Conservation (phyloP, 2,113 vertebrate species). For the Dipodomys stephensi region DNA sequence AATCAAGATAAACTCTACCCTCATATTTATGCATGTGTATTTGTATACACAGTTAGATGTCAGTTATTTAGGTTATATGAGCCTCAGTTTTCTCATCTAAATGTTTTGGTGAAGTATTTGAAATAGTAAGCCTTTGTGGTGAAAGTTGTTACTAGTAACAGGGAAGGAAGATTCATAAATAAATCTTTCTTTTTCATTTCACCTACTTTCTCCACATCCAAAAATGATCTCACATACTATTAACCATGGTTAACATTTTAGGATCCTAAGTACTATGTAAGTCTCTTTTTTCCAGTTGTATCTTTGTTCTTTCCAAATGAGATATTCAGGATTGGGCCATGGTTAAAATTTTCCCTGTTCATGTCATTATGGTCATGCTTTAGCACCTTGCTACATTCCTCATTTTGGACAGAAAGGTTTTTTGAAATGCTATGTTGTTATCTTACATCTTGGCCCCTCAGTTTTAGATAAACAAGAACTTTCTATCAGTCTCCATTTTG, state of each 20-base stretch:
- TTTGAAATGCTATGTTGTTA: conserved; percentile 51
- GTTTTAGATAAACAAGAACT: conserved; percentile 64
- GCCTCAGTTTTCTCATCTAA: background rate
- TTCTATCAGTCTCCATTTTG: conserved; percentile 13
- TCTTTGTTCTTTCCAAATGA: background rate
- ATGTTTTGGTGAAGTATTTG: background rate
- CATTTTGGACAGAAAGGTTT: conserved; percentile 20
- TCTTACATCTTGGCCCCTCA: background rate
- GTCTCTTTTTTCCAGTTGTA: background rate
- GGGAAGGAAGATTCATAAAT: background rate
- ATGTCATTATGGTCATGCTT: background rate
- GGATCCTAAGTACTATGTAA: background rate
- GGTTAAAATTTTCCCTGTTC: background rate
- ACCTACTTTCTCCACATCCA: conserved; percentile 3
- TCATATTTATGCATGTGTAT: background rate
- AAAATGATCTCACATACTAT: background rate
- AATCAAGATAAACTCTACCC: background rate
- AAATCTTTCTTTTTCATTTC: background rate
- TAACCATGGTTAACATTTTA: background rate
- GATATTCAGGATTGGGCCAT: background rate
- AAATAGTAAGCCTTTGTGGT: background rate
- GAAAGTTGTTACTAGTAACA: background rate
- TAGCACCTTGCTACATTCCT: background rate
- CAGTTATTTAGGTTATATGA: background rate
- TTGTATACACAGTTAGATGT: background rate